Evolutionary conservation across 2,797 vertebrate species (phyloP).

Genomic region (Acomys russatus): DNA sequence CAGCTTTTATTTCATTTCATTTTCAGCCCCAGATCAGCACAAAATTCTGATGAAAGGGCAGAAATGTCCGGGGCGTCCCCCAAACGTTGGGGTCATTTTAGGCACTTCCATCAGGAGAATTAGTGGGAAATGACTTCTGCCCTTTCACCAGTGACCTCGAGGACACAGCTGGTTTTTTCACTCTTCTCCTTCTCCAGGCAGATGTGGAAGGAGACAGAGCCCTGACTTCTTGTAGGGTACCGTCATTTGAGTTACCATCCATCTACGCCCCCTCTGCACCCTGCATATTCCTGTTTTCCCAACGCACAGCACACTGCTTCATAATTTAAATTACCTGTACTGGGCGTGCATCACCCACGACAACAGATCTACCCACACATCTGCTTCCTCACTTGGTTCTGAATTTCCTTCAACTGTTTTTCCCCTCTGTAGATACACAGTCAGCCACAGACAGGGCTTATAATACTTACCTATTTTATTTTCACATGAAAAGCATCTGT

Average conservation of each 20-base stretch:
- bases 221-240: background rate
- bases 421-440: conserved; percentile 3
- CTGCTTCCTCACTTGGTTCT: background rate
- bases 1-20: conserved; percentile 16
- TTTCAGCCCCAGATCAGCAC: background rate
- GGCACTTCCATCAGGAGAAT: background rate
- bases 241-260: background rate
- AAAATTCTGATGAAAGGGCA: conserved; percentile 57
- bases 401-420: conserved; percentile 6
- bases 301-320: conserved; percentile 14
- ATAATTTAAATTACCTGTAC: conserved; percentile 28
- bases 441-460: background rate
- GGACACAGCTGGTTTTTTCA: background rate
- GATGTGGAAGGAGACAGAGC: background rate
- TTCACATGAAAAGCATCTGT: conserved; percentile 40
- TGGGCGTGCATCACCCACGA: background rate
- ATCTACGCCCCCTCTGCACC: background rate
- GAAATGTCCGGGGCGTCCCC: background rate
- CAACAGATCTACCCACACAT: background rate
- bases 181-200: background rate
- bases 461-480: conserved; percentile 51
- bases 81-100: background rate
- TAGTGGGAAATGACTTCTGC: background rate
- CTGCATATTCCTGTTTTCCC: background rate
- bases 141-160: background rate